A percentile compares a stretch with the other conserved stretches of the same genome.
These are phyloP conservation scores for Trissolcus brochymenae DNA, from an alignment of 2,888 invertebrate species.

Conservation along the genomic window DNA sequence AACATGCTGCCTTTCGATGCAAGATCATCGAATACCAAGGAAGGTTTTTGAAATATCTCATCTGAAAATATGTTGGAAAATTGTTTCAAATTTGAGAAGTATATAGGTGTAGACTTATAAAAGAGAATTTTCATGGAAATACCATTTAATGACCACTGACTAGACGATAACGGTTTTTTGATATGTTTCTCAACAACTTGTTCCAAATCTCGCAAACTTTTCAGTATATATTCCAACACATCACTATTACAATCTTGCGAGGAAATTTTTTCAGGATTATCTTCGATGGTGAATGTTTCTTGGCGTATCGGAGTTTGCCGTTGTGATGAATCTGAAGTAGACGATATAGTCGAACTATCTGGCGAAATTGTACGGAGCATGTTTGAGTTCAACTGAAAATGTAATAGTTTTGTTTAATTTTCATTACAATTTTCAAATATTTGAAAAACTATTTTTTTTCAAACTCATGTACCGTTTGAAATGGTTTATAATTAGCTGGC, in stretches of 20 bases:
- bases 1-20: too few species aligned
- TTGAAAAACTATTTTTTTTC: neutral
- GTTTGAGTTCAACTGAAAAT: slow-evolving; percentile 3
- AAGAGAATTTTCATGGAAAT: too few species aligned
- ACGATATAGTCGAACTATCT: neutral
- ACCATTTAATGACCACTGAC: too few species aligned
- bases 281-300: slow-evolving; percentile 55
- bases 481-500: slow-evolving; percentile 15
- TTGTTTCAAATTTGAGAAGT: too few species aligned
- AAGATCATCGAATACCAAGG: too few species aligned
- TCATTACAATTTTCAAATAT: too few species aligned
- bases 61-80: too few species aligned
- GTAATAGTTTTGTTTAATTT: too few species aligned
- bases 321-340: slow-evolving; percentile 5
- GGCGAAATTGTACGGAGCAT: slow-evolving; percentile 15
- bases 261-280: slow-evolving; percentile 60
- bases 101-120: too few species aligned
- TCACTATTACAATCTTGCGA: slow-evolving; percentile 57
- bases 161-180: slow-evolving; percentile 24
- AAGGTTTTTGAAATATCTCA: too few species aligned
- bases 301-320: slow-evolving; percentile 46
- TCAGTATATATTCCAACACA: slow-evolving; percentile 60
- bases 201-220: slow-evolving; percentile 59
- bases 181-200: slow-evolving; percentile 59
- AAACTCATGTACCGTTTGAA: slow-evolving; percentile 14